phyloP scores from a whole-genome alignment of 2,888 invertebrate genomes.

The Drosophila borborema region DNA sequence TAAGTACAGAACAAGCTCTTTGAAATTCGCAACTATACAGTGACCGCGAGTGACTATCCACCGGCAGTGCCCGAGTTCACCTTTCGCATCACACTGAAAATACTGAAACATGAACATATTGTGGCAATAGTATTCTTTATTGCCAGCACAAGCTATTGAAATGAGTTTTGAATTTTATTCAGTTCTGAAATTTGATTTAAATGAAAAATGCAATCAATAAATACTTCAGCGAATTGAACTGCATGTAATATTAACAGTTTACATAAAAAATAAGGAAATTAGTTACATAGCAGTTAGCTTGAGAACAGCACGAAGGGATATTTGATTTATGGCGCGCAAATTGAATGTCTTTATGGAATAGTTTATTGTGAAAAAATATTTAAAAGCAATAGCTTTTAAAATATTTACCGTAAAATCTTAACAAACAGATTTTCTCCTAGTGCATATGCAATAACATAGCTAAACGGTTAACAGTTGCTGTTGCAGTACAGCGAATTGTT shows the following conservation, averaged over 20 bases:
- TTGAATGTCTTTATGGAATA: neutral
- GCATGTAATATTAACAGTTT: neutral
- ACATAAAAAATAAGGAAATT: neutral
- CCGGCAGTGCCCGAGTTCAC: constrained; percentile 19
- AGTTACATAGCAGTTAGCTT: constrained; percentile 18
- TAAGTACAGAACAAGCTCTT: constrained; percentile 30
- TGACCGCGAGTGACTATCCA: constrained; percentile 33
- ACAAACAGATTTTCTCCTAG: too few species aligned
- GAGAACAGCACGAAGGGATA: neutral
- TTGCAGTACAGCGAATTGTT: neutral
- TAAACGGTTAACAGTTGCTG: neutral
- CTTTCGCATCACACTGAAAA: constrained; percentile 11
- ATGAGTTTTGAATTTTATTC: neutral
- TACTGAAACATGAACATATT: neutral
- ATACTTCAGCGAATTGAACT: neutral
- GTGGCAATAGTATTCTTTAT: neutral
- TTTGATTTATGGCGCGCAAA: neutral
- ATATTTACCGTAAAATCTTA: neutral
- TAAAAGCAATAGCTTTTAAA: neutral
- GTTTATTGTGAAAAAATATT: too few species aligned
- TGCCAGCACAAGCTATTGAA: neutral
- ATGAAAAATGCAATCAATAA: neutral
- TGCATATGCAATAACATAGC: too few species aligned
- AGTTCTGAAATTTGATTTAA: neutral
- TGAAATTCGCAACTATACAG: constrained; percentile 48